Base-by-base conservation (phyloP, 2,113 vertebrate genomes). In the Mobula hypostoma region DNA sequence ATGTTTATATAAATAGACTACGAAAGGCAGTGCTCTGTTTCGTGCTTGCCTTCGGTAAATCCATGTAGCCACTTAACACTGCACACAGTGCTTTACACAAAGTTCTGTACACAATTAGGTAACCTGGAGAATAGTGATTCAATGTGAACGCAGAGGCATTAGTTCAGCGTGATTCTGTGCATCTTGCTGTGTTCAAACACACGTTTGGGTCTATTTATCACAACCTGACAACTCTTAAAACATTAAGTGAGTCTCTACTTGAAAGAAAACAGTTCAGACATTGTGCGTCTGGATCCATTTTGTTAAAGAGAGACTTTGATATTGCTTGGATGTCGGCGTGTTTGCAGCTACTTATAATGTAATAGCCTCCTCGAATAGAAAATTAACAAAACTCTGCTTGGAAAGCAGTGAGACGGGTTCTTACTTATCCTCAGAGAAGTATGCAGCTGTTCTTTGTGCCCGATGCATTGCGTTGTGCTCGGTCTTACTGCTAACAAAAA, bases 391-490 rank as follows among this genome's bases (percentile, higher is more conserved):
- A 72, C 40, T 92, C 66, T 92, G 15, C n/a, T 72, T 76, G 91
- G 21, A 76, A 93, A 56, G 36, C n/a, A 8, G 68, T 56, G 24
- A 29, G 70, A 93, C 24, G 5, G 19, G 36, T 93, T 93, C 68
- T 56, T 74, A 17, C 70, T 74, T 74, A 74, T 56, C 68, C 27
- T 29, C 32, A 24, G 40, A 74, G 19, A 93, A 56, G 21, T 56
- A 56, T 56, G 32, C 7, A 88, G 66, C 36, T 9, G 7, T 66
- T 74, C 70, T 1, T 2, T 74, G 40, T 93, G 68, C 68, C 70
- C 27, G 21, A 93, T 74, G 70, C 91, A 74, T 93, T 56, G 36
- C 70, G 56, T 93, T 93, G 70, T 93, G 68, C 66, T 92, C 40
- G 27, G 36, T 93, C 91, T 93, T 66, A 32, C 36, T 93, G 36